These are phyloP conservation scores for Aelia acuminata DNA, from an alignment of 2,888 invertebrate species.

Conservation along the genomic window DNA sequence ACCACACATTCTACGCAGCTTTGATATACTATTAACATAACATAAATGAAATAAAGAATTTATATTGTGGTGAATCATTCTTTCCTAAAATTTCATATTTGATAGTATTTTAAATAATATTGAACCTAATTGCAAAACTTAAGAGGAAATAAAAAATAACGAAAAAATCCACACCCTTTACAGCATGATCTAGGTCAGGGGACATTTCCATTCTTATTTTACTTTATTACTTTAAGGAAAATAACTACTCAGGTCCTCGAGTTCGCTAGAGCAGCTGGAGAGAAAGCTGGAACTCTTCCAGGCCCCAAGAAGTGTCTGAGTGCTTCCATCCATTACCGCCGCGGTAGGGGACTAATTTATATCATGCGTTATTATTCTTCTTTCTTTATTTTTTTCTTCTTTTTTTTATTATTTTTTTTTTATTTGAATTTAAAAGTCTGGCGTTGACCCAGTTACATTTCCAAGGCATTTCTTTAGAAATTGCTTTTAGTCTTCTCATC, in stretches of 20 bases:
- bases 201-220: conserved; percentile 21
- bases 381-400: neutral
- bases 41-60: no score
- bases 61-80: no score
- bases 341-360: neutral
- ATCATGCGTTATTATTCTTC: conserved; percentile 30
- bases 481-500: conserved; percentile 6
- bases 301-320: neutral
- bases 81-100: no score
- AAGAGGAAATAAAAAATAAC: no score
- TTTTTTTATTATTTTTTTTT: neutral
- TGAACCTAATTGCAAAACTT: neutral
- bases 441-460: conserved; percentile 6
- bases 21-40: no score
- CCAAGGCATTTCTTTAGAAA: neutral
- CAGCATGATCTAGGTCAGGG: neutral
- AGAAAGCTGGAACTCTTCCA: neutral
- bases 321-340: neutral
- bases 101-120: no score
- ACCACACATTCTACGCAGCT: no score
- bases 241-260: neutral
- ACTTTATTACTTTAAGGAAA: neutral
- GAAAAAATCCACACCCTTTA: neutral
- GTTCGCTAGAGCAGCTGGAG: neutral
- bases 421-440: neutral